Evolutionary conservation across 2,113 vertebrate genomes (phyloP).

Genomic region (Otolemur garnettii): DNA sequence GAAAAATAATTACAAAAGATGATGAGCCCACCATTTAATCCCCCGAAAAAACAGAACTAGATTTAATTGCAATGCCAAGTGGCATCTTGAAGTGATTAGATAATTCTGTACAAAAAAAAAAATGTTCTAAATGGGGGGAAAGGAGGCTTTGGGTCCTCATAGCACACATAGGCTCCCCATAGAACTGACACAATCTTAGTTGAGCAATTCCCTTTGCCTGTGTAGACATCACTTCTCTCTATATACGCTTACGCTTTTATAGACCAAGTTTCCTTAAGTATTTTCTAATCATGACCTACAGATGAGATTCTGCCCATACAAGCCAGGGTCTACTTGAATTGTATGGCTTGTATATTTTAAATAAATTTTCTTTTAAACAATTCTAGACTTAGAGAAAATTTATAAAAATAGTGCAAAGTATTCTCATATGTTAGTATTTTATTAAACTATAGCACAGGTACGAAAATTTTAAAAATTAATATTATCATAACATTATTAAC

Average conservation of each 20-base stretch:
- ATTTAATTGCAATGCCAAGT: not conserved
- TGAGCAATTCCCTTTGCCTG: not conserved
- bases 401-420: not conserved
- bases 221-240: not conserved
- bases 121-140: not conserved
- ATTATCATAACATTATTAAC: not conserved
- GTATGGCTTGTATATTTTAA: not conserved
- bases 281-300: not conserved
- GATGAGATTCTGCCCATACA: not conserved
- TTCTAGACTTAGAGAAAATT: not conserved
- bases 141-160: not conserved
- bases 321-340: not conserved
- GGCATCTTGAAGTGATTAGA: constrained; percentile 25
- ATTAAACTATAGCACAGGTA: not conserved
- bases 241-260: not conserved
- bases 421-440: not conserved
- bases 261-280: not conserved
- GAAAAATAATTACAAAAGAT: constrained; percentile 40
- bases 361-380: not conserved
- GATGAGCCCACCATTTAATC: not conserved
- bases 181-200: not conserved
- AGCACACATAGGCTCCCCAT: not conserved
- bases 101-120: not conserved
- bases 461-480: constrained; percentile 31
- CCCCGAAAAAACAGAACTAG: constrained; percentile 1